Evolutionary conservation across 1,140 invertebrate genomes (phyloP).

Genomic region (Aphis gossypii): DNA sequence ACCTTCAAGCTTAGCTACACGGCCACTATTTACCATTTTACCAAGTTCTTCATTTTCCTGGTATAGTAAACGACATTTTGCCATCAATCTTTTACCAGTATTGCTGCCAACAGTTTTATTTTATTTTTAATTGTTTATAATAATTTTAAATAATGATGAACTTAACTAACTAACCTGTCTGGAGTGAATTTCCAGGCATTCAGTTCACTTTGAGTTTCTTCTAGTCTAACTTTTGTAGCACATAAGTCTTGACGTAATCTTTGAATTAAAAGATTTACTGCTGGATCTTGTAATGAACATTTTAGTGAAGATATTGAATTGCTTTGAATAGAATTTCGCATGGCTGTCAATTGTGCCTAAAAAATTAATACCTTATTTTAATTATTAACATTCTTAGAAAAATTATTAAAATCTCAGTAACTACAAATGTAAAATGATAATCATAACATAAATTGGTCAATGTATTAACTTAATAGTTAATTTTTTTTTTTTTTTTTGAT

Average conservation of each 20-base stretch:
- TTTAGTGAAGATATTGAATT: constrained; percentile 71
- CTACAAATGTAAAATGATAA: background rate
- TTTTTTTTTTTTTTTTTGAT: background rate
- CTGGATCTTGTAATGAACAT: constrained; percentile 89
- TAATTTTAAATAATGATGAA: background rate
- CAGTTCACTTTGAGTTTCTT: constrained; percentile 97
- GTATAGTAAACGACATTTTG: constrained; percentile 93
- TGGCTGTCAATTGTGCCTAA: constrained; percentile 80
- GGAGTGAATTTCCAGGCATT: constrained; percentile 99
- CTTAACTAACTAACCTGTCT: constrained; percentile 74
- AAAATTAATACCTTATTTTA: background rate
- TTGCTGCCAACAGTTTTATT: constrained; percentile 68
- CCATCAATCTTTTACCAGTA: constrained; percentile 97
- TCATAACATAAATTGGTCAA: background rate
- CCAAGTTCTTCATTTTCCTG: constrained; percentile 98
- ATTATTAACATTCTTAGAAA: background rate
- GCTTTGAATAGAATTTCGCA: constrained; percentile 76
- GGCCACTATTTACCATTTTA: constrained; percentile 92
- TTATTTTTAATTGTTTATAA: background rate
- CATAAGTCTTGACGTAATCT: constrained; percentile 90
- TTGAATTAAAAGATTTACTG: constrained; percentile 93
- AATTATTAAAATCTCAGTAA: background rate
- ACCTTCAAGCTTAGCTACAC: constrained; percentile 93
- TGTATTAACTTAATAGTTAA: background rate
- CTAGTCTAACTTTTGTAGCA: constrained; percentile 86